Conservation (phyloP, 2,888 invertebrate species). For the Sphecodes monilicornis region DNA sequence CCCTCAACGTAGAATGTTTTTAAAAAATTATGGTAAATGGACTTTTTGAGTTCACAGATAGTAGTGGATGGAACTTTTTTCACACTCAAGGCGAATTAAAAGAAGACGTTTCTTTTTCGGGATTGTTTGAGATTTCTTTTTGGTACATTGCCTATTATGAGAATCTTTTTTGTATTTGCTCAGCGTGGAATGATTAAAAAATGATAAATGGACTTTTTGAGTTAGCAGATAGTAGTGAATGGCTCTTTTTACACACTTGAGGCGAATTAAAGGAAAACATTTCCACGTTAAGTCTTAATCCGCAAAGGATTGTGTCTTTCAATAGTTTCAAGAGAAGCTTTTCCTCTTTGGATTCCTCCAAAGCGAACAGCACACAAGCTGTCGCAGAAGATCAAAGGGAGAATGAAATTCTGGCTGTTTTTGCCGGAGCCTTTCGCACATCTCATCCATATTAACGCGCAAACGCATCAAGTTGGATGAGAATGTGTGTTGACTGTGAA, state of each 20-base stretch:
- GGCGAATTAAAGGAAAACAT: not conserved
- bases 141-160: no score
- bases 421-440: constrained; percentile 43
- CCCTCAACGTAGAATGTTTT: no score
- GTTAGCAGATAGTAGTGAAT: not conserved
- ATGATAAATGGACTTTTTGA: not conserved
- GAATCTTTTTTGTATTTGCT: no score
- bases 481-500: not conserved
- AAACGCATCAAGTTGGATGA: constrained; percentile 26
- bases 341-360: not conserved
- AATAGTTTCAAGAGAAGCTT: not conserved
- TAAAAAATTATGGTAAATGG: no score
- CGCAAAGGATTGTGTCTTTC: not conserved
- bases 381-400: constrained; percentile 23
- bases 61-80: no score
- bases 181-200: no score
- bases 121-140: no score
- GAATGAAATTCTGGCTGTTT: constrained; percentile 26
- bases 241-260: not conserved
- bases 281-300: not conserved
- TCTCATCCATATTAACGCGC: constrained; percentile 52
- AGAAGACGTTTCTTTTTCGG: no score
- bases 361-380: not conserved
- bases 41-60: no score
- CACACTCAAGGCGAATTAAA: no score